Conservation (phyloP, 1,140 invertebrate species). For the Dolichoris vasculosae region DNA sequence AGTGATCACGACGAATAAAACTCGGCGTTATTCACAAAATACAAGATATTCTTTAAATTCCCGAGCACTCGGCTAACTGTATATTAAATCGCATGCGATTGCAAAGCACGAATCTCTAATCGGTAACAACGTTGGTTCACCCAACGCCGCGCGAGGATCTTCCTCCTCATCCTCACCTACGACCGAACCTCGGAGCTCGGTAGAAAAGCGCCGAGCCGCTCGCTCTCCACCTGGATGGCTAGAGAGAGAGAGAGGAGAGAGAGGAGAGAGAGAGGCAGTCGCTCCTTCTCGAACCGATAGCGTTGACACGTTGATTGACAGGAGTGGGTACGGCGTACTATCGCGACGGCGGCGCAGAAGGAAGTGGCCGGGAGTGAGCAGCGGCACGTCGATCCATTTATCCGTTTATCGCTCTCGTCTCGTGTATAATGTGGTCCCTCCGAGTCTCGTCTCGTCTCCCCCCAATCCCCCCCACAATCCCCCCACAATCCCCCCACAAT, state of each 20-base stretch:
- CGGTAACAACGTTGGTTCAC: neutral
- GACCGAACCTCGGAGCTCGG: neutral
- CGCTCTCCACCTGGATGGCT: neutral
- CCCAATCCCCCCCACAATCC: neutral
- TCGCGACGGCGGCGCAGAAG: neutral
- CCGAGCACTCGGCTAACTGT: neutral
- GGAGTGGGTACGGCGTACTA: neutral
- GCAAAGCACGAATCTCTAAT: neutral
- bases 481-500: neutral
- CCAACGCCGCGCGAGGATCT: neutral
- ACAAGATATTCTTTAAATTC: neutral
- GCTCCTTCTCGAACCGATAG: slow-evolving; percentile 1
- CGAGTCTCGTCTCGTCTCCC: neutral
- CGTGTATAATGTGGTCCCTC: neutral
- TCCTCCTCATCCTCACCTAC: neutral
- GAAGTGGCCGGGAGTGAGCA: neutral
- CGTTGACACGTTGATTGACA: slow-evolving; percentile 46
- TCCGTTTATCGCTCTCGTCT: slow-evolving; percentile 27
- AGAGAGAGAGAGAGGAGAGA: neutral
- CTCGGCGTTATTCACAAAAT: neutral
- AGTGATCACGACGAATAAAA: neutral
- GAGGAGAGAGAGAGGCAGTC: neutral
- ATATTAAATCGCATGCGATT: neutral
- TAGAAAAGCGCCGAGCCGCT: neutral
- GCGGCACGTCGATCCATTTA: neutral